Base-by-base conservation (phyloP, 2,113 vertebrate species). In the Thryonomys swinderianus region DNA sequence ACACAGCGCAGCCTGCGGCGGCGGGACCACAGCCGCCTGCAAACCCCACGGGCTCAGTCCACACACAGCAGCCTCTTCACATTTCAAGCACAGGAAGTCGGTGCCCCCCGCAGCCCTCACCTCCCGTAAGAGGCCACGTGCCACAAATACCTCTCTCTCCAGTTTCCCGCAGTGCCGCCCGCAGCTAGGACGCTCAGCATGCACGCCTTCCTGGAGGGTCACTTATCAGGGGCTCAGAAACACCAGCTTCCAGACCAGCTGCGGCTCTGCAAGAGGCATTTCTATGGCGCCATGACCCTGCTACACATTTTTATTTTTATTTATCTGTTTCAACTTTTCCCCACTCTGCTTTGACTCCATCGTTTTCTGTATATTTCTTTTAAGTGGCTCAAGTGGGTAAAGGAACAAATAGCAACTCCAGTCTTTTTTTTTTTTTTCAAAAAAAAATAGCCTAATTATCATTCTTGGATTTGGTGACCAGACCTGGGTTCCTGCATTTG, bases 31-130 rank as follows among this genome's bases (percentile, higher is more conserved):
- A 6, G 48, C 10, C 10, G 10, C 48, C 48, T 51, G 48, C 10
- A 51, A 10, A 51, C 48, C 48, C 93, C 88, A 37, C 64, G 91
- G 97, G 95, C 97, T 89, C 34, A 42, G 45, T 95, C 94, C 51
- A 55, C 57, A 93, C 94, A 67, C 95, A 97, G 93, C 34, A 88
- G 32, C 86, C 48, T 40, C 95, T 95, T 91, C 96, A 79, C 81
- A 95, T 34, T 96, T 59, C 91, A 85, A 95, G 93, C 89, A 69
- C 25, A 85, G 57, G 61, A 82, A 64, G 34, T 34, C 74, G 71
- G 69, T 25, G 30, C 5, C 5, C 57, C 14, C 48, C 3, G 61
- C 34, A 48, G 16, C 9, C 14, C 18, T 1, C 27, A 55, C 13
- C 25, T 25, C 12, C 8, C 61, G 37, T 7, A 34, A 14, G 34